Evolutionary conservation across 1,140 invertebrate species (phyloP), one percentile per base, ranked within the genome.

Genomic region (Helicoverpa zea): DNA sequence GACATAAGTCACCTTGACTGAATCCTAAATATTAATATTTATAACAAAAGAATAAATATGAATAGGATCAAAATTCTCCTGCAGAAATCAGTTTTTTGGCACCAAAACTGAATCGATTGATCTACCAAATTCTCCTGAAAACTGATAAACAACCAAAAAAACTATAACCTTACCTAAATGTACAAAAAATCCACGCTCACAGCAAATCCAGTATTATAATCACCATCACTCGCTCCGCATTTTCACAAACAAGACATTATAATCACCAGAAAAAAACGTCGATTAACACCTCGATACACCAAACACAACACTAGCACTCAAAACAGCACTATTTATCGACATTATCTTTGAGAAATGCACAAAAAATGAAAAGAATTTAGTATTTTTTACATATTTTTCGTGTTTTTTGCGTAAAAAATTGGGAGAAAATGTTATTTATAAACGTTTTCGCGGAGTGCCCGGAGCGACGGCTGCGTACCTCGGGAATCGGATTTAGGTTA

Each of bases 401-500:
- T 5, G 43, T 51, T 76, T 76, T 58, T 73, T 11, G 52, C 35
- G 18, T 16, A 5, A 49, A 51, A 18, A 61, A 51, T 63, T 75
- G 51, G 2, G 12, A 29, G 52, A 63, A 51, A 52, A 30, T 51
- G n/a, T n/a, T 76, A 76, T 76, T 76, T 63, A 29, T 76, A 76
- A 51, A 61, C 63, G 30, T 63, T 76, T 63, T 86, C 88, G 82
- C 89, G 85, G 86, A 43, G 87, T 86, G 88, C 89, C 87, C 88
- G 87, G 89, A 86, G 88, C 84, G 89, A 87, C 87, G 87, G 85
- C 86, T 88, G 89, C 87, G 87, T 88, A 89, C 91, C 91, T 90
- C 89, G 89, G 87, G 90, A 92, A 93, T 94, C 90, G 89, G 88
- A 94, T 93, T 93, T 94, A 93, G 92, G 92, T 94, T 94, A 93